These are phyloP conservation scores for Doryteuthis pealeii DNA, from an alignment of 1,140 invertebrate genomes.

Conservation along the genomic window DNA sequence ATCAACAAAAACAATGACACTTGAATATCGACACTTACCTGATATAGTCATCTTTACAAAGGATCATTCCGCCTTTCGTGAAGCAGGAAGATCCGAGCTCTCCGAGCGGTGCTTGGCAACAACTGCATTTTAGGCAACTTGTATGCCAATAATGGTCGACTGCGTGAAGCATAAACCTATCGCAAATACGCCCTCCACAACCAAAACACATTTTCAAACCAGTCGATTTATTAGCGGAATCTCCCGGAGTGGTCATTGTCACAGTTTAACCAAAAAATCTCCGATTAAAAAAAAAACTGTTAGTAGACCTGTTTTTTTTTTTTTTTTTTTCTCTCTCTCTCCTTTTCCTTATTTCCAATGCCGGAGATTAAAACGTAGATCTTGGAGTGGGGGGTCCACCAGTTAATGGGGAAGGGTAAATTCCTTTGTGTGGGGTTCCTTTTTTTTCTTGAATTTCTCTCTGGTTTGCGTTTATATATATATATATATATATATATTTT, in stretches of 20 bases:
- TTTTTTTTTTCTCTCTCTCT: too few relatives aligned
- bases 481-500: too few relatives aligned
- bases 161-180: slow-evolving; percentile 83
- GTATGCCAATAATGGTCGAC: slow-evolving; percentile 90
- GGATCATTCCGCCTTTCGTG: slow-evolving; percentile 86
- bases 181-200: slow-evolving; percentile 77
- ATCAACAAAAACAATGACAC: too few relatives aligned
- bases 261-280: not conserved
- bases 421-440: too few relatives aligned
- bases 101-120: slow-evolving; percentile 80
- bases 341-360: too few relatives aligned
- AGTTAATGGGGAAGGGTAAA: too few relatives aligned
- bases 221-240: not conserved
- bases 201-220: slow-evolving; percentile 60
- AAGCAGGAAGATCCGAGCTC: slow-evolving; percentile 89
- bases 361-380: too few relatives aligned
- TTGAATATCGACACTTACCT: slow-evolving; percentile 76
- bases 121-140: slow-evolving; percentile 88
- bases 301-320: too few relatives aligned
- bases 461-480: too few relatives aligned
- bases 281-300: too few relatives aligned
- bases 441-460: too few relatives aligned
- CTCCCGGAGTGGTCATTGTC: not conserved
- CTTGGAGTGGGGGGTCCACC: too few relatives aligned
- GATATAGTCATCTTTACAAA: slow-evolving; percentile 91